These are phyloP conservation scores for Neopipo cinnamomea DNA, from an alignment of 2,113 vertebrate genomes.

Conservation along the genomic window DNA sequence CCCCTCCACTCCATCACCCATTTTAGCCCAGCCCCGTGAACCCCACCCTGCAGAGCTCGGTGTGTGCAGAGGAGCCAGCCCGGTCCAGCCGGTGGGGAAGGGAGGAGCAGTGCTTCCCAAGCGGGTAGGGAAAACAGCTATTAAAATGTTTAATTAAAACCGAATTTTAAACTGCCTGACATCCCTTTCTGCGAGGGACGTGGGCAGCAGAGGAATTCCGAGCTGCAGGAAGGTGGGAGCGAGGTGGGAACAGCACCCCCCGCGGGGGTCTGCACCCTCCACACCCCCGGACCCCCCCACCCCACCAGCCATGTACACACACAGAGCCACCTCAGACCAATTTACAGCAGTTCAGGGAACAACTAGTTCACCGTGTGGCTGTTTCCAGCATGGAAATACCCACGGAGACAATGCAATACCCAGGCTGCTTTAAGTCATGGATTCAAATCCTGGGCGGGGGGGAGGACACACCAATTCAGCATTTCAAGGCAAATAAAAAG, in stretches of 20 bases:
- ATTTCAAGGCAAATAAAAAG: background rate
- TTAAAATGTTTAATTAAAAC: background rate
- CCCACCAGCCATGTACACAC: fast-evolving
- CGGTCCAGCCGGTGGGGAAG: background rate
- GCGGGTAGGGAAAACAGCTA: background rate
- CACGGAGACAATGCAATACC: background rate
- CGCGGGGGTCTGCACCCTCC: fast-evolving
- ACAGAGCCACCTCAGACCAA: background rate
- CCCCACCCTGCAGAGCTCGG: fast-evolving
- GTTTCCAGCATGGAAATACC: background rate
- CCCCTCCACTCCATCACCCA: background rate
- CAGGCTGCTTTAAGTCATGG: background rate
- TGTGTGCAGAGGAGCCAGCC: background rate
- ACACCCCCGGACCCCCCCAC: background rate
- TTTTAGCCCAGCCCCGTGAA: background rate
- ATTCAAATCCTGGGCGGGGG: background rate
- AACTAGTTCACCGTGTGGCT: background rate
- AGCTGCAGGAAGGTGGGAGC: background rate
- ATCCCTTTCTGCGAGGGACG: fast-evolving
- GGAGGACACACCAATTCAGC: background rate
- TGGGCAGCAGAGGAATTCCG: background rate
- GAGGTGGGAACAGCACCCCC: background rate
- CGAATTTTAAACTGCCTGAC: background rate
- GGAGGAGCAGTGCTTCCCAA: background rate
- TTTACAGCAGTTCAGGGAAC: background rate